Base-by-base conservation (phyloP, 2,113 vertebrate genomes). In the Eptatretus burgeri region DNA sequence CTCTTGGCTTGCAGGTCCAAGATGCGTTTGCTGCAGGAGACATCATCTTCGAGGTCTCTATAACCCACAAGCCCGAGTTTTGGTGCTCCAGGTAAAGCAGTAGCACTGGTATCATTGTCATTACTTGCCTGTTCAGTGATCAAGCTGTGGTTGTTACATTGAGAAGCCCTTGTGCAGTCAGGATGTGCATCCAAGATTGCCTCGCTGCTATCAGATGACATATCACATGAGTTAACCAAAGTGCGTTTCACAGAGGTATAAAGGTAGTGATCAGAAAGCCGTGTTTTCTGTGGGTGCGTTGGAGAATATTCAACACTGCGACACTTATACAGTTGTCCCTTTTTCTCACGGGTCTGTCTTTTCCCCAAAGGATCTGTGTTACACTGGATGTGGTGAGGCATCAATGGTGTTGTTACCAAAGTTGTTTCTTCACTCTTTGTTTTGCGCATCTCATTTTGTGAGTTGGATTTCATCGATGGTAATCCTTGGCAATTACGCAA, bases 261-360 rank as follows among this genome's bases (percentile, higher is more conserved):
- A n/a, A n/a, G 56, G n/a, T 10, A n/a, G 56, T 17, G 9, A 20
- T 20, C 56, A 20, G 56, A n/a, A 20, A 60, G n/a, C 10, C 56
- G 56, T 10, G 10, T n/a, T 20, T n/a, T 20, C 20, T 20, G 56
- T n/a, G 56, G 20, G 12, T 60, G 56, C 56, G 20, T 20, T 20
- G 56, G 56, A 20, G 56, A 60, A 20, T 20, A 60, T 20, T 60
- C 56, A n/a, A 60, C 56, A 20, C 56, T 60, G 56, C 20, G 56
- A n/a, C n/a, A 60, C 56, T 60, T 60, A 12, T 17, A 60, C 56
- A 60, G 56, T 20, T 60, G 56, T 20, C 56, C 56, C 56, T 20
- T 60, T n/a, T 60, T 20, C 56, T 60, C 20, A n/a, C 56, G n/a
- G 56, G 56, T n/a, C 56, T 17, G n/a, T 10, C 56, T n/a, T n/a